Percentiles rank a stretch among this genome's conserved stretches.
Conservation (phyloP, 1,140 invertebrate genomes). For the Spodoptera frugiperda region DNA sequence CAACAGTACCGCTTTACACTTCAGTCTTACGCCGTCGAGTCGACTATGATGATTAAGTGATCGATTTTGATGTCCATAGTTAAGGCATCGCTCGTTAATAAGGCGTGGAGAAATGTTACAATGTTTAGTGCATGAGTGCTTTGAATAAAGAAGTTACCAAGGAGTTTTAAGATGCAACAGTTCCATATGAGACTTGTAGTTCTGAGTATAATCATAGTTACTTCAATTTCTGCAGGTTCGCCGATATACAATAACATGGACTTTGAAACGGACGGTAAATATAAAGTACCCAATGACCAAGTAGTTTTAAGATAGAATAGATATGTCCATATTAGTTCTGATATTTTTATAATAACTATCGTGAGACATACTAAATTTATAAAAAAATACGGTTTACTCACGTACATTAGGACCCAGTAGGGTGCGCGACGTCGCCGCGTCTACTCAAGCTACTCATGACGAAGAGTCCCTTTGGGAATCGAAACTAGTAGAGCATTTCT, state of each 20-base stretch:
- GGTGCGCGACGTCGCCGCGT: no score
- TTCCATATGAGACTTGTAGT: not conserved
- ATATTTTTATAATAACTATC: no score
- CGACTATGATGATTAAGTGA: slow-evolving; percentile 56
- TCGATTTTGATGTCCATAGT: slow-evolving; percentile 61
- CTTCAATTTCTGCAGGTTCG: not conserved
- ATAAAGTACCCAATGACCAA: not conserved
- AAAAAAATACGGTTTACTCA: no score
- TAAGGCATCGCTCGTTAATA: slow-evolving; percentile 52
- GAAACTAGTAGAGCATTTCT: no score
- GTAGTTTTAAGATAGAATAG: no score
- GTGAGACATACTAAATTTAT: no score
- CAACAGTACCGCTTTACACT: no score
- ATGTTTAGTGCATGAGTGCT: slow-evolving; percentile 18
- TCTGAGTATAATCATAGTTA: slow-evolving; percentile 23
- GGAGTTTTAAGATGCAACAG: not conserved
- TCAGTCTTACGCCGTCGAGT: no score
- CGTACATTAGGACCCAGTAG: no score
- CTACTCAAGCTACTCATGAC: no score
- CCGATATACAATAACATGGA: not conserved
- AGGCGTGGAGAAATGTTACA: slow-evolving; percentile 40
- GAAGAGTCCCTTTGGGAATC: no score
- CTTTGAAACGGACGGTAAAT: slow-evolving; percentile 13
- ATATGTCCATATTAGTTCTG: no score
- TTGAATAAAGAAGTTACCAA: slow-evolving; percentile 1